phyloP scores from a whole-genome alignment of 1,140 invertebrate species.

The Diuraphis noxia region DNA sequence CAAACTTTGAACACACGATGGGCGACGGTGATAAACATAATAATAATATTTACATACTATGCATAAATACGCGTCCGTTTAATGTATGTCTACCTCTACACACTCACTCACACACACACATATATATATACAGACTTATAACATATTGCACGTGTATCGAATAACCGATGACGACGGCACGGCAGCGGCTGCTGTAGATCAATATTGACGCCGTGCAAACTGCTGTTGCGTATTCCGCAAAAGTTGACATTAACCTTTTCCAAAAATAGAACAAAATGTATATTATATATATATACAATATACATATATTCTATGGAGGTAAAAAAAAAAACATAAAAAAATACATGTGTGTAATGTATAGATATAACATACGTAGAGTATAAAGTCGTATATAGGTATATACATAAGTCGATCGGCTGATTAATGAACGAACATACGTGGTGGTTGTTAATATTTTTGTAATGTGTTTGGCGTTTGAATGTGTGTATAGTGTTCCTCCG shows the following conservation, averaged over 20 bases:
- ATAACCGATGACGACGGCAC: not conserved
- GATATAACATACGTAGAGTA: too few species aligned
- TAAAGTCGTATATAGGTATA: not conserved
- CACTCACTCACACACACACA: too few species aligned
- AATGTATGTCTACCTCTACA: not conserved
- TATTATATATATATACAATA: not conserved
- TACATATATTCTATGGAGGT: not conserved
- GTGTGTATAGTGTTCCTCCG: not conserved
- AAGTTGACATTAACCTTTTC: slow-evolving; percentile 22
- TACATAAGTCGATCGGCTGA: slow-evolving; percentile 5
- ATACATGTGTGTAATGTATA: not conserved
- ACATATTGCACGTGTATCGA: not conserved
- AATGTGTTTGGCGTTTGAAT: not conserved
- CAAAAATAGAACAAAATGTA: not conserved
- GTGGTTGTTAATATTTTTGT: not conserved
- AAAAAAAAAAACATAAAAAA: not conserved
- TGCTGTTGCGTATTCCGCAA: not conserved
- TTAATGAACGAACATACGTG: not conserved
- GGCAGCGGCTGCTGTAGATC: not conserved
- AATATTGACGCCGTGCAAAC: slow-evolving; percentile 3
- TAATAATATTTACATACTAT: not conserved
- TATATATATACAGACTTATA: not conserved
- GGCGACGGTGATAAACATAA: not conserved
- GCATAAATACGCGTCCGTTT: not conserved
- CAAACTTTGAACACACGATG: not conserved